These are phyloP conservation scores for Lasioglossum morio DNA, from an alignment of 2,888 invertebrate species.

Conservation along the genomic window DNA sequence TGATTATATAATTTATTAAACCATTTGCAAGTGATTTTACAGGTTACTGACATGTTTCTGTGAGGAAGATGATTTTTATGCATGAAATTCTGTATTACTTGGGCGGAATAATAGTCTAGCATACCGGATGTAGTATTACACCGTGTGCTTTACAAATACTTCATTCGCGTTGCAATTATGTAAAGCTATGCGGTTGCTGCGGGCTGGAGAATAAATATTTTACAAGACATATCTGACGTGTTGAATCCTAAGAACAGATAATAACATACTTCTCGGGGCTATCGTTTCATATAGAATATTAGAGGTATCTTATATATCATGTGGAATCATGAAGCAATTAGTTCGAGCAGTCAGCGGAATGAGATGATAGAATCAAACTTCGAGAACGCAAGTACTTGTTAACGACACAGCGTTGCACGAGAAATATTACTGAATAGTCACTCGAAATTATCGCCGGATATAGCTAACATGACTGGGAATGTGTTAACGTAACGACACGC, in stretches of 20 bases:
- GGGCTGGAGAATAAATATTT: slow-evolving; percentile 40
- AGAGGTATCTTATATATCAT: slow-evolving; percentile 47
- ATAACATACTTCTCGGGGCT: slow-evolving; percentile 33
- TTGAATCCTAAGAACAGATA: slow-evolving; percentile 50
- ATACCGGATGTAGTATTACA: slow-evolving; percentile 8
- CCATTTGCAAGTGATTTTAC: neutral
- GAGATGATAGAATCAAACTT: slow-evolving; percentile 57
- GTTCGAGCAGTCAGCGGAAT: slow-evolving; percentile 61
- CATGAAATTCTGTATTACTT: slow-evolving; percentile 1
- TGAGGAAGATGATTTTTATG: slow-evolving; percentile 2
- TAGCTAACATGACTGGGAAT: slow-evolving; percentile 47
- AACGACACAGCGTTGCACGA: slow-evolving; percentile 29
- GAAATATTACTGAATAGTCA: slow-evolving; percentile 56
- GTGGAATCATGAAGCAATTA: slow-evolving; percentile 58
- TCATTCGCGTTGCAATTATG: neutral
- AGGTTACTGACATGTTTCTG: slow-evolving; percentile 10
- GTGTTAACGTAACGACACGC: slow-evolving; percentile 61
- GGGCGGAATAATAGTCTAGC: neutral
- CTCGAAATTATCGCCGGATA: slow-evolving; percentile 29
- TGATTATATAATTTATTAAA: slow-evolving; percentile 2
- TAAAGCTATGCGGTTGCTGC: slow-evolving; percentile 19
- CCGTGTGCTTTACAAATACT: slow-evolving; percentile 7
- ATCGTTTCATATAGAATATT: slow-evolving; percentile 39
- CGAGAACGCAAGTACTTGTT: slow-evolving; percentile 53
- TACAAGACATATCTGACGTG: slow-evolving; percentile 28